Evolutionary conservation across 2,888 invertebrate species (phyloP).

Genomic region (Eustalomyia histrio): DNA sequence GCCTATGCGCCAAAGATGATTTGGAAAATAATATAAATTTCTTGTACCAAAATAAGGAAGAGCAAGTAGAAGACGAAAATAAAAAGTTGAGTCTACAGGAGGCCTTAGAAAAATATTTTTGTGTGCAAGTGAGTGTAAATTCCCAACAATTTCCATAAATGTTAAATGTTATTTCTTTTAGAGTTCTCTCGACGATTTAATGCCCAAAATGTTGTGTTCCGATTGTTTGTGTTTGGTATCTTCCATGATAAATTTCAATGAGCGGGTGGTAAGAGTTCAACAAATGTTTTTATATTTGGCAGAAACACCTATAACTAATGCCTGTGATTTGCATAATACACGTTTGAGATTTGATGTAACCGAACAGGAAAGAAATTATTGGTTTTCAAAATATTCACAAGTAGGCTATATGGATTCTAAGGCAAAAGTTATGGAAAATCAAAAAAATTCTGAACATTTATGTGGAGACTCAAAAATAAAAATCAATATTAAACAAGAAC

Average conservation of each 20-base stretch:
- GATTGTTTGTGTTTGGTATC: constrained; percentile 73
- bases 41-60: constrained; percentile 68
- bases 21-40: constrained; percentile 71
- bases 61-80: constrained; percentile 5
- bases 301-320: constrained; percentile 23
- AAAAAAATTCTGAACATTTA: constrained; percentile 26
- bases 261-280: constrained; percentile 74
- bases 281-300: constrained; percentile 73
- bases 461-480: constrained; percentile 9
- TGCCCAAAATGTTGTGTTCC: constrained; percentile 74
- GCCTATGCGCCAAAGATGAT: constrained; percentile 62
- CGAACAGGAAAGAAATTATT: constrained; percentile 64
- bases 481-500: constrained; percentile 65
- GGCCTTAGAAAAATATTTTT: constrained; percentile 74
- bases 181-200: constrained; percentile 71
- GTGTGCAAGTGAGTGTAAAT: constrained; percentile 71
- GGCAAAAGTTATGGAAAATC: constrained; percentile 63
- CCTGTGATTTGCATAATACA: constrained; percentile 46
- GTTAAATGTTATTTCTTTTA: constrained; percentile 48
- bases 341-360: constrained; percentile 69
- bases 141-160: not conserved
- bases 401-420: constrained; percentile 67
- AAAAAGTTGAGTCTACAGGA: constrained; percentile 70
- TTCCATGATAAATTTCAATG: constrained; percentile 72
- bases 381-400: constrained; percentile 36